Base-by-base conservation (phyloP, 2,888 invertebrate genomes). In the Diabrotica balteata region DNA sequence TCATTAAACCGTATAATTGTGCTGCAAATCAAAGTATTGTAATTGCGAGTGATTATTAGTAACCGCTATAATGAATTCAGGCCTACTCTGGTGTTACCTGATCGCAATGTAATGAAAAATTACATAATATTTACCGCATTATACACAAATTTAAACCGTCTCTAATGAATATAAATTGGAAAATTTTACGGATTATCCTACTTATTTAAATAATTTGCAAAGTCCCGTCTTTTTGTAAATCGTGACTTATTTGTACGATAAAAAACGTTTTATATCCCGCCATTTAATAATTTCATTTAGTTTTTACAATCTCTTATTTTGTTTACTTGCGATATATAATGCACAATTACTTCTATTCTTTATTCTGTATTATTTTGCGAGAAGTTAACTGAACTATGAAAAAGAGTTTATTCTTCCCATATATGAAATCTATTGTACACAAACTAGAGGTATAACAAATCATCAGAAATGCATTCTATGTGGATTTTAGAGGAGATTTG, bases 151-250 rank as follows among this genome's bases (percentile, higher is more conserved):
- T 63, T 9, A 50, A 58, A 58, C 63, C 58, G 44, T 44, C 63
- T 58, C 57, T 58, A 63, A 62, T 67, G 62, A 57, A 67, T 67
- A 59, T 59, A 42, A 67, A 67, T 59, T 43, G 46, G 44, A 53
- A 53, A 63, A 58, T 49, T 43, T 22, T 58, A 53, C 51, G 57
- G 47, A 44, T 46, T 67, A 63, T 53, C 22, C 62, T 53, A 67
- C 67, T 63, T 53, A 63, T 58, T 11, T 50, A 54, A 46, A 58
- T 58, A 59, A 59, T 55, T 50, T 51, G 50, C 47, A 57, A 54
- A 51, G 42, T 32, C 32, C 32, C 32, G 32, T 32, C 32, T 32
- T 32, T 32, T 32, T 32, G 4, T 4, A 43, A 43, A 46, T 54
- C 53, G 62, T 4, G 0, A 7, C 52, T 42, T 50, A 6, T 44